phyloP scores from a whole-genome alignment of 2,888 invertebrate species.

The Ophion obscuratus region DNA sequence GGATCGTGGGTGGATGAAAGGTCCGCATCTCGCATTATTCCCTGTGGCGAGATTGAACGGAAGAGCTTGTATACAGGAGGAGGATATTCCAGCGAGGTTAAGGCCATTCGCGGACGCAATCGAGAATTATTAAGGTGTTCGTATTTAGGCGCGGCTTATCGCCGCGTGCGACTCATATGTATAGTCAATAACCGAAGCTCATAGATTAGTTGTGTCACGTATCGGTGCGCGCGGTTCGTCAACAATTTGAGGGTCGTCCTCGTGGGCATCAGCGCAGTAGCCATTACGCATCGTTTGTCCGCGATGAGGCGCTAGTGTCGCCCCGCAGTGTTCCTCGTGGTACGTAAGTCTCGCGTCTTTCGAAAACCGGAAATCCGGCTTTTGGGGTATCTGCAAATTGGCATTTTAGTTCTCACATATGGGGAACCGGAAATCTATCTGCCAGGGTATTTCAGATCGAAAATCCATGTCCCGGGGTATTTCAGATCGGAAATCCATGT shows the following conservation, averaged over 20 bases:
- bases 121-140: conserved; percentile 21
- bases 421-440: background rate
- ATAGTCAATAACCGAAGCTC: conserved; percentile 68
- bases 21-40: no score
- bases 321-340: no score
- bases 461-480: no score
- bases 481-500: no score
- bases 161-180: conserved; percentile 45
- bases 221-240: conserved; percentile 61
- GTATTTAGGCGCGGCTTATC: conserved; percentile 54
- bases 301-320: conserved; percentile 14
- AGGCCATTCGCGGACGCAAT: conserved; percentile 55
- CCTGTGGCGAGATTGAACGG: conserved; percentile 12
- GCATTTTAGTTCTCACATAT: no score
- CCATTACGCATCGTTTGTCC: conserved; percentile 40
- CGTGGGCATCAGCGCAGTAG: conserved; percentile 23
- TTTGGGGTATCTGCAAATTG: background rate
- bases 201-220: conserved; percentile 70
- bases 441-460: no score
- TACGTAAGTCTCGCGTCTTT: no score
- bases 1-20: no score
- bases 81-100: no score
- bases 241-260: conserved; percentile 58
- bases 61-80: no score
- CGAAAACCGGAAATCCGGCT: background rate